phyloP scores from a whole-genome alignment of 2,797 vertebrate species.

The Loris lydekkerianus region DNA sequence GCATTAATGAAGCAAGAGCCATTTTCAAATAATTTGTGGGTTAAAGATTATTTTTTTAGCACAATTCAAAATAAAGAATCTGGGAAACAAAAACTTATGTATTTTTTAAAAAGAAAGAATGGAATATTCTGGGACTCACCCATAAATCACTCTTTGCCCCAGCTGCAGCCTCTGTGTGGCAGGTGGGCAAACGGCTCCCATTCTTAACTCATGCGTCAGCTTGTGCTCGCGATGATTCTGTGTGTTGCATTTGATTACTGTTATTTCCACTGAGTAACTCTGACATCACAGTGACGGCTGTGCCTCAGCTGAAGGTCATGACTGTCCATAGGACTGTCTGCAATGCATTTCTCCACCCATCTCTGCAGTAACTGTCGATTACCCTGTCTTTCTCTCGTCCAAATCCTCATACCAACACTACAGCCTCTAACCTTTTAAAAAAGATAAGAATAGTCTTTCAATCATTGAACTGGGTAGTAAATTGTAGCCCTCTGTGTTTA shows the following conservation, averaged over 20 bases:
- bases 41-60: not conserved
- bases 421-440: conserved; percentile 41
- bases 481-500: not conserved
- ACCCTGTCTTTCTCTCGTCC: not conserved
- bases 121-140: not conserved
- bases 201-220: not conserved
- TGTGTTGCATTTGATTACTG: conserved; percentile 25
- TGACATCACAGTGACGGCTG: not conserved
- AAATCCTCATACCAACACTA: not conserved
- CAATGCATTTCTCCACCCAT: not conserved
- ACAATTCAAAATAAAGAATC: not conserved
- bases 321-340: not conserved
- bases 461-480: not conserved
- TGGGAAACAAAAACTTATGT: not conserved
- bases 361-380: not conserved
- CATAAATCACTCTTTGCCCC: not conserved
- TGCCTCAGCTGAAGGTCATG: not conserved
- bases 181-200: not conserved
- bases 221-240: not conserved
- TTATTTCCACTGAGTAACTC: conserved; percentile 37
- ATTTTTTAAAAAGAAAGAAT: not conserved
- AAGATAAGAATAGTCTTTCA: not conserved
- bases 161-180: not conserved
- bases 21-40: not conserved
- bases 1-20: not conserved